These are phyloP conservation scores for Tetrax tetrax DNA, from an alignment of 2,113 vertebrate genomes.

Conservation along the genomic window DNA sequence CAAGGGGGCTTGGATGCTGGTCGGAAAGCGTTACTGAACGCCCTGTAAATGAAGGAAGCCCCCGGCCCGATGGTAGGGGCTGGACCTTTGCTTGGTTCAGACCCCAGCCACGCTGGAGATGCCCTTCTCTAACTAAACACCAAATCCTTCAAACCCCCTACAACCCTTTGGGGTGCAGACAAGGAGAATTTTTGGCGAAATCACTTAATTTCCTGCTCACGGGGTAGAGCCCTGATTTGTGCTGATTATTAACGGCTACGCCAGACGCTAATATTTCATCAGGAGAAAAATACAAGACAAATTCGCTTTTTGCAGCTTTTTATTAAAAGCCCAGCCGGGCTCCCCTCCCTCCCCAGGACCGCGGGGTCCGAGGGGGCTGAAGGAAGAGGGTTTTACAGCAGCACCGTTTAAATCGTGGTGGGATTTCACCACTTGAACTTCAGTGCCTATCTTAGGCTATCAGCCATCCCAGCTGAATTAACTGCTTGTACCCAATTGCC, in stretches of 20 bases:
- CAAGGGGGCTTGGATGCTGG: rapidly evolving
- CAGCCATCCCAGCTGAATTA: not conserved
- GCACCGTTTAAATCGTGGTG: not conserved
- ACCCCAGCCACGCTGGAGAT: rapidly evolving
- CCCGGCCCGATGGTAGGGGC: too few relatives aligned
- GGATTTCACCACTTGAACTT: rapidly evolving
- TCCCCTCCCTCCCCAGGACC: rapidly evolving
- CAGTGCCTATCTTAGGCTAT: rapidly evolving
- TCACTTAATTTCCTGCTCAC: rapidly evolving
- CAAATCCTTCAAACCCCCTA: not conserved
- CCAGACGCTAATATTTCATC: not conserved
- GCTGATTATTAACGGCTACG: not conserved
- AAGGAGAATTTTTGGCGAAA: not conserved
- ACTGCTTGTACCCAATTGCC: not conserved
- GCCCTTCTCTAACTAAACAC: not conserved
- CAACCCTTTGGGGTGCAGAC: not conserved
- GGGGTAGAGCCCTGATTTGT: rapidly evolving
- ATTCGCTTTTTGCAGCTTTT: not conserved
- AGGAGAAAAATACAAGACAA: not conserved
- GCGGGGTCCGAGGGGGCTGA: rapidly evolving
- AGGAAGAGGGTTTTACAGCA: not conserved
- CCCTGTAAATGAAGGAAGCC: rapidly evolving
- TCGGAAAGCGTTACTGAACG: rapidly evolving
- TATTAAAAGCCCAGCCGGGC: rapidly evolving
- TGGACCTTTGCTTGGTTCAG: not conserved